A percentile compares a stretch with the other conserved stretches of the same genome.
These are phyloP conservation scores for Rattus norvegicus DNA, from an alignment of 2,113 vertebrate genomes.

Conservation along the genomic window GRCr8 NC_086026.1:70989001-70989500, in stretches of 20 bases:
- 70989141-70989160: background rate
- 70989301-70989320: background rate
- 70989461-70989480: background rate
- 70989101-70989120: background rate
- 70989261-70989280: background rate
- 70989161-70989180: background rate
- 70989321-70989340: background rate
- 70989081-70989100: background rate
- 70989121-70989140: background rate
- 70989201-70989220: background rate
- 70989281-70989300: background rate
- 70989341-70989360: background rate
- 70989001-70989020: background rate
- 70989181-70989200: background rate
- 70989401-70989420: background rate
- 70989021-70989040: background rate
- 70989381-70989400: background rate
- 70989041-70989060: background rate
- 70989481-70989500: background rate
- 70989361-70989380: background rate
- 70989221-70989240: background rate
- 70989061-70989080: background rate
- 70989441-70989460: background rate
- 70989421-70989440: background rate
- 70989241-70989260: background rate